These are phyloP conservation scores for Scrobipalpa costella DNA, from an alignment of 2,888 invertebrate genomes.

Conservation along the genomic window DNA sequence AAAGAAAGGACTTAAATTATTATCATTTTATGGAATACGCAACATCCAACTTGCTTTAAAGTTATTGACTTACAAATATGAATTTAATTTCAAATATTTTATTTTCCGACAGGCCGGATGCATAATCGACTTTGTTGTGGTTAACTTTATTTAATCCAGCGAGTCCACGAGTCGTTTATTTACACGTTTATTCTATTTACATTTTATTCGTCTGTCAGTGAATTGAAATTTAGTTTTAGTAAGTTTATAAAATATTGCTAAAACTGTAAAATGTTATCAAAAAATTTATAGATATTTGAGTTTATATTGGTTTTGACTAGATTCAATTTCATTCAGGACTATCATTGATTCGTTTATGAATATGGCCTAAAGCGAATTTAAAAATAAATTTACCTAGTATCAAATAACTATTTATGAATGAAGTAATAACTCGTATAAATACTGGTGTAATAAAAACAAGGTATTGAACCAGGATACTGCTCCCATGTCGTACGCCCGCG, in stretches of 20 bases:
- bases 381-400: no score
- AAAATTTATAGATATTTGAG: not conserved
- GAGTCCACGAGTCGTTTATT: not conserved
- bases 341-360: no score
- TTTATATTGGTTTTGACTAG: not conserved
- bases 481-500: conserved; percentile 6
- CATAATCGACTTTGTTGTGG: not conserved
- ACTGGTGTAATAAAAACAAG: not conserved
- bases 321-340: not conserved
- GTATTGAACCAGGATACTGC: not conserved
- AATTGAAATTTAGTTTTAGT: not conserved
- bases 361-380: no score
- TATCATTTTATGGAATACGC: no score
- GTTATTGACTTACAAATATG: conserved; percentile 10
- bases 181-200: no score
- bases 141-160: not conserved
- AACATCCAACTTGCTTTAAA: not conserved
- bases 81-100: not conserved
- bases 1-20: not conserved
- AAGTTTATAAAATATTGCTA: not conserved
- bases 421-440: not conserved
- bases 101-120: not conserved
- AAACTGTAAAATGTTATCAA: not conserved
- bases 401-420: no score
- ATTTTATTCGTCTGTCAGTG: not conserved